phyloP scores from a whole-genome alignment of 2,113 vertebrate species.

The Microtus oregoni region DNA sequence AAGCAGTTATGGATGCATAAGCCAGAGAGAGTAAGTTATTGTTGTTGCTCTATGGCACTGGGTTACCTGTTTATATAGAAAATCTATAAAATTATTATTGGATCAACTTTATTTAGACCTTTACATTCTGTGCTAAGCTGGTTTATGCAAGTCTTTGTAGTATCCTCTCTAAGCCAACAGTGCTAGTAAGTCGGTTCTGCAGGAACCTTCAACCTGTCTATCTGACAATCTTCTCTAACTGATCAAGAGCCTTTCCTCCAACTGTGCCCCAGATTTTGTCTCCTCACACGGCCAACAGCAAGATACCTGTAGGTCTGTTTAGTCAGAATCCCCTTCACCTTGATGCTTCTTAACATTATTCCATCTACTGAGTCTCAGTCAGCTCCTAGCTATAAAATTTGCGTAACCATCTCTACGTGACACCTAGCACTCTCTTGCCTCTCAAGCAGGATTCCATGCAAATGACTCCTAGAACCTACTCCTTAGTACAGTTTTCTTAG shows the following conservation, averaged over 20 bases:
- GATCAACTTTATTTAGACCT: not conserved
- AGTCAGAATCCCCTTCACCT: not conserved
- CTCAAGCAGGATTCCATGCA: not conserved
- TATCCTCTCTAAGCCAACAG: not conserved
- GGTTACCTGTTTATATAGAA: not conserved
- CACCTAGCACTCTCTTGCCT: not conserved
- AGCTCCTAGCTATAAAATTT: not conserved
- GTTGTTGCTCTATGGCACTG: not conserved
- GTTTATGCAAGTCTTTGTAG: no score
- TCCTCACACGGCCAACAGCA: not conserved
- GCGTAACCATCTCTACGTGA: not conserved
- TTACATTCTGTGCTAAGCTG: not conserved
- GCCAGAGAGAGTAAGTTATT: not conserved
- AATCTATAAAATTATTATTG: not conserved
- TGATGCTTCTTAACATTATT: not conserved
- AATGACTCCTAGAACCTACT: not conserved
- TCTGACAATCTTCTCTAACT: not conserved
- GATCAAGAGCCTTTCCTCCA: not conserved
- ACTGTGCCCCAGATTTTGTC: not conserved
- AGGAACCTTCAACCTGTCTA: no score
- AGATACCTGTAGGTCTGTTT: not conserved
- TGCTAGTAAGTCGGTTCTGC: no score
- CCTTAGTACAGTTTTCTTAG: not conserved
- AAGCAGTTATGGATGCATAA: not conserved
- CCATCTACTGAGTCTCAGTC: not conserved